phyloP scores from a whole-genome alignment of 2,888 invertebrate genomes.

The Anthrax anthrax region DNA sequence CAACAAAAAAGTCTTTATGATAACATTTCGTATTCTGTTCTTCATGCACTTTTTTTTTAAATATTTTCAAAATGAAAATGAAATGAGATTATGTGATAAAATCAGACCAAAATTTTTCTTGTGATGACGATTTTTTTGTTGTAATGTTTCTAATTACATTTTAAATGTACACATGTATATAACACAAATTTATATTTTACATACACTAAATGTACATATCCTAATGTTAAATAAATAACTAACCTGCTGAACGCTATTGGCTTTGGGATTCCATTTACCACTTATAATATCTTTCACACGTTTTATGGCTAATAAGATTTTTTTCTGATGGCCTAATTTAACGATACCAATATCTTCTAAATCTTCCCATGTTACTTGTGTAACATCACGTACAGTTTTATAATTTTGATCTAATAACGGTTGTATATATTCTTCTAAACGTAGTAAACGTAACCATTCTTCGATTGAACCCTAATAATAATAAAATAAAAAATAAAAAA shows the following conservation, averaged over 20 bases:
- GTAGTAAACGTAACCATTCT: constrained; percentile 85
- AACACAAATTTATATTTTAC: no score
- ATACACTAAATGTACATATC: no score
- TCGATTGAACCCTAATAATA: constrained; percentile 66
- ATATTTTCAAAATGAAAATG: no score
- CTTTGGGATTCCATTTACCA: constrained; percentile 52
- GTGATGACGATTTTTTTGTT: no score
- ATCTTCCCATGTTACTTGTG: constrained; percentile 96
- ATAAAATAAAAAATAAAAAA: no score
- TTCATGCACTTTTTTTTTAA: not conserved
- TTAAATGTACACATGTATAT: no score
- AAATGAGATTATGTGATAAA: no score
- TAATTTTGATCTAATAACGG: constrained; percentile 87
- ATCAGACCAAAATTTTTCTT: no score
- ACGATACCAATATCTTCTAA: constrained; percentile 94
- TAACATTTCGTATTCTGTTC: not conserved
- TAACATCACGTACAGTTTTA: constrained; percentile 83
- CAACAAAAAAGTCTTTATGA: no score
- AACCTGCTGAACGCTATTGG: constrained; percentile 31
- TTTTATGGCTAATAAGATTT: constrained; percentile 91
- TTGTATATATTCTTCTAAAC: constrained; percentile 84
- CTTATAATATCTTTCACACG: constrained; percentile 85
- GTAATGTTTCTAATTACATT: no score
- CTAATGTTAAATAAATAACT: not conserved
- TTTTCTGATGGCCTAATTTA: constrained; percentile 93